Base-by-base conservation (phyloP, 2,113 vertebrate genomes). In the Nibea albiflora region DNA sequence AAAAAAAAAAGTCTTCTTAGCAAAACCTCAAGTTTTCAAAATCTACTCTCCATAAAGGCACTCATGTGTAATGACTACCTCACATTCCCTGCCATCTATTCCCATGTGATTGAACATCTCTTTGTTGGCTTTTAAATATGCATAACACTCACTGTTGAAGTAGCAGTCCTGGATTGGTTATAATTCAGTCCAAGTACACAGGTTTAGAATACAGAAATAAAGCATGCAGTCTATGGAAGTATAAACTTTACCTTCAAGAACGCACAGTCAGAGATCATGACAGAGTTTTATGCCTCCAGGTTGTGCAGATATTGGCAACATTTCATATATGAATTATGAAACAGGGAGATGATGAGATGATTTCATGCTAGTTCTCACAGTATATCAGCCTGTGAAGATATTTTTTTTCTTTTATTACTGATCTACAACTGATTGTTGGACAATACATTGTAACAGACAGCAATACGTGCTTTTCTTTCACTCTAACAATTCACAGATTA, bases 321-420 rank as follows among this genome's bases (percentile, higher is more conserved):
- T 78, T 62, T 68, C 28, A 68, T 49, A 61, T 39, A 64, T 49
- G 16, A 64, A 44, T 73, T 44, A 39, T 76, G 26, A 19, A 58
- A 44, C 9, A 6, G 2, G 16, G 42, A 57, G 11, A 28, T 1
- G 20, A 35, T 3, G n/a, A n/a, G n/a, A n/a, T n/a, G n/a, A n/a
- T 72, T 65, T 42, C 15, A 26, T 61, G 4, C 10, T 42, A 5
- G 49, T 46, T 65, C 44, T 56, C 22, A 44, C 11, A 17, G 20
- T 39, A 20, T 14, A 39, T 20, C 6, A 16, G 17, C 3, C 3
- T 22, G 1, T 44, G n/a, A 22, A 24, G 22, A 19, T 4, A 19
- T 4, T 4, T 4, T 7, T 7, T 57, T 24, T 17, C 17, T 49
- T 56, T 56, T 28, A 46, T 65, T 35, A 11, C 20, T 8, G 28